Conservation (phyloP, 2,113 vertebrate genomes). For the Strigops habroptila region DNA sequence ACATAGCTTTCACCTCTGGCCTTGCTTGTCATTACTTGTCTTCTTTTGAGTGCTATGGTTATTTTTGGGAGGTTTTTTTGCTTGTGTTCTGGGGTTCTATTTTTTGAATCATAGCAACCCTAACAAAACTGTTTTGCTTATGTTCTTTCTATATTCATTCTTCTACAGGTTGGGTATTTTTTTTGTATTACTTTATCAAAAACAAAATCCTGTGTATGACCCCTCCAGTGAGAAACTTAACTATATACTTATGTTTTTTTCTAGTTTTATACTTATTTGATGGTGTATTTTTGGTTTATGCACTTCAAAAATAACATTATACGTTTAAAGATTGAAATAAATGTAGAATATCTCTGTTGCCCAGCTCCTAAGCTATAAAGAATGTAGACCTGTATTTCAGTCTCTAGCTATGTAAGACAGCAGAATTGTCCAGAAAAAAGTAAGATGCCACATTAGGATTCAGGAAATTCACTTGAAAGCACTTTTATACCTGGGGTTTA, state of each 20-base stretch:
- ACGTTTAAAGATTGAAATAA: background rate
- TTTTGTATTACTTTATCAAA: background rate
- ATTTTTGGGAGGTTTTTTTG: background rate
- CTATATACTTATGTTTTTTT: background rate
- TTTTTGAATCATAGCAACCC: background rate
- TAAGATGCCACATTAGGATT: background rate
- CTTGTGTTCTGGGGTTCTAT: background rate
- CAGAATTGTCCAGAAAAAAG: slow-evolving; percentile 5
- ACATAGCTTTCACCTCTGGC: background rate
- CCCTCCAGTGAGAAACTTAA: background rate
- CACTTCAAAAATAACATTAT: background rate
- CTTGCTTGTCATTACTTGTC: background rate
- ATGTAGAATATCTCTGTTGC: background rate
- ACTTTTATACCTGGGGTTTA: slow-evolving; percentile 6
- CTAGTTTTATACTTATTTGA: background rate
- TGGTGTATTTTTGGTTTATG: background rate
- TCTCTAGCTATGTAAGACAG: background rate
- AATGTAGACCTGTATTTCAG: background rate
- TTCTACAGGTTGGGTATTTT: background rate
- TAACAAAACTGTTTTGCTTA: background rate
- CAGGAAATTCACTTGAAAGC: slow-evolving; percentile 30
- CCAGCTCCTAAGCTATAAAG: background rate
- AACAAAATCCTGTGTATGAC: background rate
- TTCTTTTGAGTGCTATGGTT: background rate
- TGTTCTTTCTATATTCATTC: background rate